Base-by-base conservation (phyloP, 2,797 vertebrate species). In the Carduelis carduelis region DNA sequence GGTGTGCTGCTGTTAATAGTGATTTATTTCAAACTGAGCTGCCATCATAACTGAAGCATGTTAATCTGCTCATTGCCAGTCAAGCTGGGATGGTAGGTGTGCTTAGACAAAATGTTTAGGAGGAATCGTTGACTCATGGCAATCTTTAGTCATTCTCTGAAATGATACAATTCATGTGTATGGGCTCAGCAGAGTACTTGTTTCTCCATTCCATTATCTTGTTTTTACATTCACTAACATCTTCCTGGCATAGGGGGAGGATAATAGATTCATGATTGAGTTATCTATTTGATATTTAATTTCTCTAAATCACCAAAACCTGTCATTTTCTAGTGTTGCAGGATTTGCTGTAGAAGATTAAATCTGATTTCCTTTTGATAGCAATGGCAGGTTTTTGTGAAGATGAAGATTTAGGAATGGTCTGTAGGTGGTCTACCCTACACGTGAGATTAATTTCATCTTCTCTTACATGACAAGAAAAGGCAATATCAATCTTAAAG, bases 101-200 rank as follows among this genome's bases (percentile, higher is more conserved):
- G 87, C 88, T 95, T 85, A 96, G 80, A 94, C 91, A 92, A 95
- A 93, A 93, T 96, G 95, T 93, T 97, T 95, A 85, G 93, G 84
- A 96, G 84, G 84, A 94, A 86, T 89, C 1, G 2, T 92, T 97
- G 96, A 97, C 79, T 95, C 95, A 96, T 66, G 84, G 72, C 84
- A 96, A 90, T 92, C 84, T 91, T 94, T 89, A 96, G 89, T 96
- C 92, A 96, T 89, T 89, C 84, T 89, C 87, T 79, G 84, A 92
- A 93, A 95, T 83, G 46, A 91, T 76, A 93, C 50, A 81, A 78
- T 83, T 96, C 87, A 83, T 78, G 69, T 86, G 69, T 91, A 96
- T 52, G 32, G 91, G 55, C 85, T 92, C 87, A 87, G 68, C 61
- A 39, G 17, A 91, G 17, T 43, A 80, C 82, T 93, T 96, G 89